These are phyloP conservation scores for Volucella bombylans DNA, from an alignment of 2,888 invertebrate species.

Conservation along the genomic window DNA sequence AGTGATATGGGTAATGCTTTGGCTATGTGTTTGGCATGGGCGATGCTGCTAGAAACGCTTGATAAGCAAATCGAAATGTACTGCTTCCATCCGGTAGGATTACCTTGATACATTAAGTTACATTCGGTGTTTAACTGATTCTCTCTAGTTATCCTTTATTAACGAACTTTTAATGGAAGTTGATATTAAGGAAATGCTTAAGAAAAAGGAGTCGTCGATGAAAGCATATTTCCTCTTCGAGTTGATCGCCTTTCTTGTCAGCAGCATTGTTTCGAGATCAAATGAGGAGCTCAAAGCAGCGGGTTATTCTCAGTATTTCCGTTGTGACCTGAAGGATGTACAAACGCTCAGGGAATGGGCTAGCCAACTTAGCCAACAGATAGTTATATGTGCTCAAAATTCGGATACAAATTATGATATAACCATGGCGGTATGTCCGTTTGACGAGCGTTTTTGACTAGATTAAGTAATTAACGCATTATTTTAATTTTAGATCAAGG, in stretches of 20 bases:
- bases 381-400: constrained; percentile 29
- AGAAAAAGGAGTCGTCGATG: constrained; percentile 73
- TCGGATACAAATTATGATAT: constrained; percentile 54
- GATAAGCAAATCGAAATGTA: constrained; percentile 75
- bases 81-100: constrained; percentile 75
- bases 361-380: constrained; percentile 24
- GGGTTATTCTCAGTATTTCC: constrained; percentile 76
- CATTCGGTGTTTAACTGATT: background rate
- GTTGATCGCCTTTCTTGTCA: constrained; percentile 75
- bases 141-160: constrained; percentile 72
- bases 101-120: background rate
- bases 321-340: constrained; percentile 54
- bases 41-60: constrained; percentile 74
- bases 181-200: constrained; percentile 74
- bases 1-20: constrained; percentile 76
- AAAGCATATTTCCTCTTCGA: constrained; percentile 76
- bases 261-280: constrained; percentile 73
- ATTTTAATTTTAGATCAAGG: constrained; percentile 54
- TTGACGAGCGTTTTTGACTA: background rate
- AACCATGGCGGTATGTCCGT: constrained; percentile 34
- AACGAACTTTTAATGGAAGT: constrained; percentile 74
- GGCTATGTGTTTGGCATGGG: constrained; percentile 76
- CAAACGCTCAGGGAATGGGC: constrained; percentile 49
- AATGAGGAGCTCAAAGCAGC: constrained; percentile 76
- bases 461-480: too few species aligned